Conservation (phyloP, 2,888 invertebrate genomes). For the Omphaloscelis lunosa region DNA sequence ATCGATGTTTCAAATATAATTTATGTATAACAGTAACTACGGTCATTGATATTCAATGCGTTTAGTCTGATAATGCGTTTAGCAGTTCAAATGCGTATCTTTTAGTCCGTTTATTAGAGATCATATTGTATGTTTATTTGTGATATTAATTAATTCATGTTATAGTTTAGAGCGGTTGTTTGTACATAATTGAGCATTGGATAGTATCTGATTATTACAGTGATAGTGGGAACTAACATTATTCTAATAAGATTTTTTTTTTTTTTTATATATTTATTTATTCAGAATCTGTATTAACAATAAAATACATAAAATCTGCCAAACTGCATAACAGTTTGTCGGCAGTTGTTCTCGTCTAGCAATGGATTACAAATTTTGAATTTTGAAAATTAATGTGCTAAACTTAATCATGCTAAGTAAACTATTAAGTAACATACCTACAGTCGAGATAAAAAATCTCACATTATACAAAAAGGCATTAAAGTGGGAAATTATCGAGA, state of each 20-base stretch:
- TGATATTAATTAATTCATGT: constrained; percentile 31
- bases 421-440: no score
- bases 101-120: constrained; percentile 43
- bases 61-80: constrained; percentile 58
- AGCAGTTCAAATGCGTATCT: constrained; percentile 44
- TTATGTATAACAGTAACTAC: constrained; percentile 51
- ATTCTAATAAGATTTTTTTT: background rate
- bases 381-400: no score
- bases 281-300: no score
- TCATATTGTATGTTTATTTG: constrained; percentile 41
- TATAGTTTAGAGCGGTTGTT: constrained; percentile 26
- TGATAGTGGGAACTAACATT: constrained; percentile 10
- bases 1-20: constrained; percentile 61
- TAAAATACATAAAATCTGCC: no score
- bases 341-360: no score
- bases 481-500: no score
- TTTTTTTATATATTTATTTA: no score
- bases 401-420: no score
- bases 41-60: constrained; percentile 57
- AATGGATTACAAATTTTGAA: no score
- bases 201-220: constrained; percentile 21
- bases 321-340: no score
- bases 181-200: constrained; percentile 24
- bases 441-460: no score
- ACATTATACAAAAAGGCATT: no score